These are phyloP conservation scores for Drosophila kurseongensis DNA, from an alignment of 1,140 invertebrate genomes.

Conservation along the genomic window DNA sequence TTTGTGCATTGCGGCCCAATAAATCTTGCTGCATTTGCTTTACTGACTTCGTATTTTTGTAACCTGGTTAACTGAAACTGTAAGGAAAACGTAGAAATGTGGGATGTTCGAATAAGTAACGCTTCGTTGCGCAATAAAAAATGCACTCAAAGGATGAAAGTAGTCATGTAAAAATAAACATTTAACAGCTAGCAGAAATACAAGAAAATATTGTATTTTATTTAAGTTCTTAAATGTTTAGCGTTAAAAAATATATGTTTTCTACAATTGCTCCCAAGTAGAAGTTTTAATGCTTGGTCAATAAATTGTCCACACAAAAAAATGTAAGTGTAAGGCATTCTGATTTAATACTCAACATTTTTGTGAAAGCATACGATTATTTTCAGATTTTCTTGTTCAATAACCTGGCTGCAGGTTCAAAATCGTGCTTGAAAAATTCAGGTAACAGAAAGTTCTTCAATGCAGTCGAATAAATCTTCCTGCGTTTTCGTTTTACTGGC, in stretches of 20 bases:
- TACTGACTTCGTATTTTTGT: no score
- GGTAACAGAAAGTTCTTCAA: background rate
- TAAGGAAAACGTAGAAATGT: no score
- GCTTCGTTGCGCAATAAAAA: no score
- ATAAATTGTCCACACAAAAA: background rate
- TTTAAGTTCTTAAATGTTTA: background rate
- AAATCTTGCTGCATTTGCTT: no score
- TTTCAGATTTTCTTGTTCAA: constrained; percentile 23
- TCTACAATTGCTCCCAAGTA: background rate
- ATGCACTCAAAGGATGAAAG: no score
- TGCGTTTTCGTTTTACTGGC: constrained; percentile 1
- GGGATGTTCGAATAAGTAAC: no score
- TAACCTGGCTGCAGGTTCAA: constrained; percentile 13
- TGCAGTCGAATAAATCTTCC: constrained; percentile 7
- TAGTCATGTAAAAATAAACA: no score
- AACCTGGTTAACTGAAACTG: no score
- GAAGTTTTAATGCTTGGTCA: background rate
- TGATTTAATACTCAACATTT: background rate
- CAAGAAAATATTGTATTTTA: background rate
- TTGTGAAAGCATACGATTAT: background rate
- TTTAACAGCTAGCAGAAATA: no score
- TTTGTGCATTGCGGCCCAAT: no score
- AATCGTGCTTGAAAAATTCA: constrained; percentile 15
- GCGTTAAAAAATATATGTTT: background rate
- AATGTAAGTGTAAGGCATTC: background rate